Base-by-base conservation (phyloP, 2,888 invertebrate genomes). In the Andrena chrysosceles region DNA sequence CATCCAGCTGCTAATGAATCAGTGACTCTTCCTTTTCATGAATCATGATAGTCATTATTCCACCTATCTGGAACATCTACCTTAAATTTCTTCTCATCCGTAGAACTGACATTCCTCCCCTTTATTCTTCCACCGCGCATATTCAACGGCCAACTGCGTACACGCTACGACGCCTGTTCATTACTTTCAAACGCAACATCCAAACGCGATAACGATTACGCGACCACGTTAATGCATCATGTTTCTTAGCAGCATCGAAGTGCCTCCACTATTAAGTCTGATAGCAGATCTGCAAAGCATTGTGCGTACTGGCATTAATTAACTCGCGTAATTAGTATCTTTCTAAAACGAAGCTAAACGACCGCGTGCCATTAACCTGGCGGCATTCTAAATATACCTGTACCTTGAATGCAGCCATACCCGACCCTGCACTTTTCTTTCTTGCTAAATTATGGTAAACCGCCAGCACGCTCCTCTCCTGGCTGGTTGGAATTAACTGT, bases 381-480 rank as follows among this genome's bases (percentile, higher is more conserved):
- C 48, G 26, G 26, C 71, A 56, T 67, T 48, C 42, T 76, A 64
- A 77, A 70, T 26, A 26, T 20, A 56, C 56, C 23, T 23, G 56
- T 62, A 63, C 67, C 54, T 10, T 23, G 49, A 2, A 20, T n/a
- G 20, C 54, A 64, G 26, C 59, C 69, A 29, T 77, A 33, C 67
- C 1, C 3, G 7, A 31, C 68, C 59, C 56, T 59, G 23, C 52
- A 59, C 29, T 64, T 78, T 72, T 73, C 78, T 66, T 71, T 78
- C 72, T 63, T 64, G 59, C 74, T 66, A 52, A 78, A 81, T 78
- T 78, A 78, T 78, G 63, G 72, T 68, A 72, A 78, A 78, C 78
- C 81, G 49, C 63, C 68, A 73, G 54, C 66, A 54, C 49, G 64
- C 60, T 52, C 29, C 33, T 48, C 63, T 42, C 8, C 33, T 26